Base-by-base conservation (phyloP, 2,113 vertebrate genomes). In the Gulo gulo region DNA sequence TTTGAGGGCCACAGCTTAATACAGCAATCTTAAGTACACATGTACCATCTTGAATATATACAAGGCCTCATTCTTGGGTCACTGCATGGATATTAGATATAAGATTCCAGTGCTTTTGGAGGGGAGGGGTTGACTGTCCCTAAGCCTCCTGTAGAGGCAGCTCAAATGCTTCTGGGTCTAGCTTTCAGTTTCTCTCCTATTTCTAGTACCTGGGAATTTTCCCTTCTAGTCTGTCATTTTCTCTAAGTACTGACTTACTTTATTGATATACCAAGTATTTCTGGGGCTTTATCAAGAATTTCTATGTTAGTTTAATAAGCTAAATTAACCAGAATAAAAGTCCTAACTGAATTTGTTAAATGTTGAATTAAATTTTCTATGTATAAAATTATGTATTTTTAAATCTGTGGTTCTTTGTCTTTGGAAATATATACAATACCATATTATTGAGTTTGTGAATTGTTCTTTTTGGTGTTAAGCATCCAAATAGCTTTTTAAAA, bases 381-480 rank as follows among this genome's bases (percentile, higher is more conserved):
- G 11, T 63, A 21, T 71, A 42, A 87, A 98, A 76, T 88, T 88
- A 74, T 11, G 29, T 61, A 81, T 83, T 95, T 94, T 45, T 36
- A 92, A 94, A 74, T 67, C 29, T 88, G 3, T 42, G 83, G 84
- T 29, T 26, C 1, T 12, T 21, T 36, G 67, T 69, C 67, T 91
- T 57, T 45, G 21, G 34, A 97, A 95, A 83, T 26, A 74, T 18
- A 83, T 26, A 83, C 6, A 89, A 84, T 57, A 61, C 26, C 29
- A 42, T 63, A 52, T 63, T 87, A 90, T 2, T 91, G 29, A 89
- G 63, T 71, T 57, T 86, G 34, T 94, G 85, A 96, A 57, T 36
- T 97, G 59, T 7, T 50, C 18, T 76, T 97, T 93, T 87, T 47
- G 76, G 59, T 94, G 36, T 31, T 94, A 81, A 71, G 76, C 47